Percentiles rank a stretch among this genome's conserved stretches.
These are phyloP conservation scores for Narcine bancroftii DNA, from an alignment of 2,113 vertebrate species.

Conservation along the genomic window DNA sequence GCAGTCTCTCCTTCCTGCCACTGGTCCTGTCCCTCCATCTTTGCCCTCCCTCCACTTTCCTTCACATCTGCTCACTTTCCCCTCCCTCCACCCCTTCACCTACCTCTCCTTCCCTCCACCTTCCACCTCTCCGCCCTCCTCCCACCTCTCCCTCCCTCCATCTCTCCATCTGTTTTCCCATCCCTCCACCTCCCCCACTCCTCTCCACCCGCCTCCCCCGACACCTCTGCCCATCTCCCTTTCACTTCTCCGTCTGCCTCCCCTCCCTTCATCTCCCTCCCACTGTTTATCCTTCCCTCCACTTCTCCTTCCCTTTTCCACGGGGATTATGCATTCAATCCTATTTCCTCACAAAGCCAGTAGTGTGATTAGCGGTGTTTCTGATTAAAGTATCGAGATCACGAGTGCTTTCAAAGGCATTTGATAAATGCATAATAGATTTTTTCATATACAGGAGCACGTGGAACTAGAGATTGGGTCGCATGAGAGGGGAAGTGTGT, in stretches of 20 bases:
- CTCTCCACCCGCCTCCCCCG: background rate
- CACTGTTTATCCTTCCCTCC: constrained; percentile 29
- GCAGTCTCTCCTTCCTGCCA: too few relatives aligned
- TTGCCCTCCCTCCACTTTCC: too few relatives aligned
- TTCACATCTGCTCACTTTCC: too few relatives aligned
- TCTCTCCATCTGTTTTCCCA: background rate
- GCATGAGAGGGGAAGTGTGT: background rate
- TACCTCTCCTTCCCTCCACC: background rate
- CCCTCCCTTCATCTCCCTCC: background rate
- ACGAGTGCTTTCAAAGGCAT: background rate
- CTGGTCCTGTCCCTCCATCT: too few relatives aligned
- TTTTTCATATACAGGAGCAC: background rate
- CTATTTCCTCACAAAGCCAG: constrained; percentile 43
- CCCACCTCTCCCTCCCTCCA: background rate
- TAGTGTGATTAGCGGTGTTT: background rate
- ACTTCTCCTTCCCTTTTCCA: background rate
- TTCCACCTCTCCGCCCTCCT: background rate
- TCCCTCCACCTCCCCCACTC: too few relatives aligned
- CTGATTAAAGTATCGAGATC: background rate
- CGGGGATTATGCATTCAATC: constrained; percentile 39
- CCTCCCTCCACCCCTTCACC: background rate
- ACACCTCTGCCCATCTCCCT: too few relatives aligned
- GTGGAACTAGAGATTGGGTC: too few relatives aligned
- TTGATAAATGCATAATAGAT: background rate
- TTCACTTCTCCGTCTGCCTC: background rate